Percentiles rank a stretch among this genome's conserved stretches.
Evolutionary conservation across 2,797 vertebrate genomes (phyloP).

Genomic region (Liasis olivaceus): DNA sequence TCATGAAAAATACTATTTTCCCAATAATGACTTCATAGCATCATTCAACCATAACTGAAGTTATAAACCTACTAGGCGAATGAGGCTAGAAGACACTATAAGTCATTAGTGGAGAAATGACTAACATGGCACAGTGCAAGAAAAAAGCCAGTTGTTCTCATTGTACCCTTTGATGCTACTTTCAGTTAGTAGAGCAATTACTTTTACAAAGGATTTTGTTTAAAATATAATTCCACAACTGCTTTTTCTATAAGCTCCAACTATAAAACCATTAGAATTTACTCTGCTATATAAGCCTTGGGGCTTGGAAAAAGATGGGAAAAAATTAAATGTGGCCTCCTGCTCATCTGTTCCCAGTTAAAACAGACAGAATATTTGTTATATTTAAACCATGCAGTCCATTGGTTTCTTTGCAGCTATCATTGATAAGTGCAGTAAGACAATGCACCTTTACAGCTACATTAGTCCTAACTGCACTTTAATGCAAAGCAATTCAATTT

Average conservation of each 20-base stretch:
- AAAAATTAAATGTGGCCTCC: neutral
- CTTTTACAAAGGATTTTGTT: neutral
- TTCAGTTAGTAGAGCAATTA: neutral
- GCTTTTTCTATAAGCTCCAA: neutral
- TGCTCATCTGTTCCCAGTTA: neutral
- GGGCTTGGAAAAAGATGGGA: neutral
- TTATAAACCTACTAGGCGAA: neutral
- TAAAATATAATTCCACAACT: neutral
- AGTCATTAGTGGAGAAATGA: neutral
- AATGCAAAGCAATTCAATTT: constrained; percentile 47
- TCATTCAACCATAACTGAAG: neutral
- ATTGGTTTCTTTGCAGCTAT: constrained; percentile 4
- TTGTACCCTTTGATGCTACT: neutral
- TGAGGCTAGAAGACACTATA: neutral
- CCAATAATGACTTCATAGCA: neutral
- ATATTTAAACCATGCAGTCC: neutral
- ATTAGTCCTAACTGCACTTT: constrained; percentile 33
- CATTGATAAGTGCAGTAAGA: constrained; percentile 19
- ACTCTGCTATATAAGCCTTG: neutral
- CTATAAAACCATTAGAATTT: neutral
- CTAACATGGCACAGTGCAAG: neutral
- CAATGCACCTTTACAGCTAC: constrained; percentile 26
- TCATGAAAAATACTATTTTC: neutral
- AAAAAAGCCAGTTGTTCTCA: neutral
- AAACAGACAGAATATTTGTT: neutral